Percentiles rank a stretch among this genome's conserved stretches.
Conservation (phyloP, 2,888 invertebrate species). For the Eulithis prunata region DNA sequence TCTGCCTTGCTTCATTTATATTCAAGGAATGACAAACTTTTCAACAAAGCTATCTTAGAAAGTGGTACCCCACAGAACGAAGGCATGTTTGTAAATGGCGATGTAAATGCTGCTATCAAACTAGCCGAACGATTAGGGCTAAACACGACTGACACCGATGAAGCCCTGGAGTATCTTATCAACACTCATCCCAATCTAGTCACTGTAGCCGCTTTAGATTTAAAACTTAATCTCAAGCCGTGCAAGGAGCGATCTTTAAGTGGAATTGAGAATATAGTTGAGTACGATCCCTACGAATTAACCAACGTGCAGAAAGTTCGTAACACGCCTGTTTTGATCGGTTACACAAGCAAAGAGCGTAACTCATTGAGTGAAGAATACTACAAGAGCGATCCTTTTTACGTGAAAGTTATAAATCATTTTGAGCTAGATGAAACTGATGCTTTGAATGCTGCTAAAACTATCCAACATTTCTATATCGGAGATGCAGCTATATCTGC, state of each 20-base stretch:
- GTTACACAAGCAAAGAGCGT: conserved; percentile 66
- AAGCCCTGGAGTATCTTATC: conserved; percentile 65
- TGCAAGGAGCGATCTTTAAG: conserved; percentile 74
- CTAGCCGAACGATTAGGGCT: conserved; percentile 66
- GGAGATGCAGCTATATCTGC: conserved; percentile 65
- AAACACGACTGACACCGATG: conserved; percentile 60
- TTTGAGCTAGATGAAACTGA: conserved; percentile 63
- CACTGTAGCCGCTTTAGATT: conserved; percentile 59
- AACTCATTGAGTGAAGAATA: conserved; percentile 52
- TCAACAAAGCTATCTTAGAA: conserved; percentile 68
- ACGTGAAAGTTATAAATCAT: conserved; percentile 59
- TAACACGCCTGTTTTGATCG: conserved; percentile 70
- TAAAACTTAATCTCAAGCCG: conserved; percentile 62
- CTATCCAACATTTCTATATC: conserved; percentile 68
- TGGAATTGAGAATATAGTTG: conserved; percentile 68
- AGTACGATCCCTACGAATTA: conserved; percentile 64
- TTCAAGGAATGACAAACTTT: conserved; percentile 70
- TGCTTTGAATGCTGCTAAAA: conserved; percentile 53
- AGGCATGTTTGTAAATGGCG: conserved; percentile 66
- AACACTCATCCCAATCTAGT: conserved; percentile 61
- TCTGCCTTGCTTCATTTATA: conserved; percentile 72
- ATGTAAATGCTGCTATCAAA: conserved; percentile 64
- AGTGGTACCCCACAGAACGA: conserved; percentile 73
- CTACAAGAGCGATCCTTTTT: conserved; percentile 65
- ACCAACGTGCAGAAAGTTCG: conserved; percentile 65